These are phyloP conservation scores for Dasypogon diadema DNA, from an alignment of 2,888 invertebrate species.

Conservation along the genomic window DNA sequence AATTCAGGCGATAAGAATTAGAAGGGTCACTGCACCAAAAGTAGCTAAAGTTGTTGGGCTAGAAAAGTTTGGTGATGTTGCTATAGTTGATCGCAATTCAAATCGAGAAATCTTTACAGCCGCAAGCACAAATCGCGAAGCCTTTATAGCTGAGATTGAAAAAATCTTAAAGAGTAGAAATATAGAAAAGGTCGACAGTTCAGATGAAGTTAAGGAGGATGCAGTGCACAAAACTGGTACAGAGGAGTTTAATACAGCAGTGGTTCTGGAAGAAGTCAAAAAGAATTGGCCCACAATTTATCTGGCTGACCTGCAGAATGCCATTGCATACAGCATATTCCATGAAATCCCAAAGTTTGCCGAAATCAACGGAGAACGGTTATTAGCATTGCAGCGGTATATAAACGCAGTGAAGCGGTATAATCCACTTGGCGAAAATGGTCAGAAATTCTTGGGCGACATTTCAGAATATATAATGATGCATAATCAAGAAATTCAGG, in stretches of 20 bases:
- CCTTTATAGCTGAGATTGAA: constrained; percentile 59
- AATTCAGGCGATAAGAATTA: constrained; percentile 72
- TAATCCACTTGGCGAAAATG: constrained; percentile 82
- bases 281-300: constrained; percentile 74
- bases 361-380: constrained; percentile 77
- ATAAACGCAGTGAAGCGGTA: constrained; percentile 78
- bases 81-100: constrained; percentile 59
- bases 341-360: constrained; percentile 84
- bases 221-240: not conserved
- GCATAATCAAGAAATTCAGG: constrained; percentile 71
- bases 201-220: not conserved
- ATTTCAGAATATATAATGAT: constrained; percentile 72
- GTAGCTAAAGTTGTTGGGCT: constrained; percentile 62
- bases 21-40: constrained; percentile 69
- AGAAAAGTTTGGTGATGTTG: constrained; percentile 59
- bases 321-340: constrained; percentile 83
- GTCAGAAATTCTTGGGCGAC: constrained; percentile 75
- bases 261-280: constrained; percentile 62
- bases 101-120: constrained; percentile 56
- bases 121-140: constrained; percentile 66
- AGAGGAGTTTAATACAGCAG: constrained; percentile 21
- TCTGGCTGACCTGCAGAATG: constrained; percentile 89
- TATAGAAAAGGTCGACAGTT: not conserved
- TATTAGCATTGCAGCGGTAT: constrained; percentile 81
- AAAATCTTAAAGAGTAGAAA: constrained; percentile 56